Percentiles rank a stretch among this genome's conserved stretches.
Evolutionary conservation across 1,140 invertebrate genomes (phyloP).

Genomic region (Leptoteleia sp.): DNA sequence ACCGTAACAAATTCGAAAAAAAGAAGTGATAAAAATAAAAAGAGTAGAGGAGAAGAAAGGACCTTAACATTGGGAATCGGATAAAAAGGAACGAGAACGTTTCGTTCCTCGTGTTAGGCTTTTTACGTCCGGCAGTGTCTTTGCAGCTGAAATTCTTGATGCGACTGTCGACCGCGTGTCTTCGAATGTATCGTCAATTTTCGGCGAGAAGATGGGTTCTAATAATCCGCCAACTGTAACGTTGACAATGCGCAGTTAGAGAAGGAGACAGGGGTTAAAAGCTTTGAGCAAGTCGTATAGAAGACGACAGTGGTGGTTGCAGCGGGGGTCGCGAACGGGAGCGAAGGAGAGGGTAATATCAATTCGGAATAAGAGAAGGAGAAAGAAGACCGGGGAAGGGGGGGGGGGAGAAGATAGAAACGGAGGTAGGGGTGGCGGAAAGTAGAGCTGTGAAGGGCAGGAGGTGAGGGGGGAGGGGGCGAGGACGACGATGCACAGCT

Average conservation of each 20-base stretch:
- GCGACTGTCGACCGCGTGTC: slow-evolving; percentile 2
- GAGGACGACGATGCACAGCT: slow-evolving; percentile 74
- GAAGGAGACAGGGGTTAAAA: slow-evolving; percentile 42
- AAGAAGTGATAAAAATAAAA: too few relatives aligned
- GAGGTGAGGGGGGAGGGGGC: slow-evolving; percentile 46
- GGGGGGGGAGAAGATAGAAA: slow-evolving; percentile 64
- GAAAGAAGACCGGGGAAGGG: slow-evolving; percentile 30
- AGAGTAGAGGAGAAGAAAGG: too few relatives aligned
- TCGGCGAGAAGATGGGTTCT: slow-evolving; percentile 23
- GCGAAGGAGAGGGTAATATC: slow-evolving; percentile 27
- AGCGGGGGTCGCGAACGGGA: slow-evolving; percentile 34
- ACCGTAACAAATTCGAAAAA: slow-evolving; percentile 30
- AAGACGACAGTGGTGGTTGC: slow-evolving; percentile 61
- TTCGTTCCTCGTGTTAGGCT: slow-evolving; percentile 5
- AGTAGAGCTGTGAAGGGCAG: slow-evolving; percentile 51
- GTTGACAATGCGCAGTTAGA: slow-evolving; percentile 57
- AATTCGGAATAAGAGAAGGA: slow-evolving; percentile 30
- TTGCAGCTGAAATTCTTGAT: slow-evolving; percentile 12
- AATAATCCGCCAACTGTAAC: slow-evolving; percentile 54
- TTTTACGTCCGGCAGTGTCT: slow-evolving; percentile 31
- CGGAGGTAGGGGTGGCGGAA: slow-evolving; percentile 55
- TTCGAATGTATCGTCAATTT: slow-evolving; percentile 22
- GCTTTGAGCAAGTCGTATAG: slow-evolving; percentile 51
- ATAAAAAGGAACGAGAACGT: slow-evolving; percentile 15
- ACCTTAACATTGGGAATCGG: slow-evolving; percentile 15